phyloP scores from a whole-genome alignment of 2,888 invertebrate genomes.

The Leptinotarsa rubiginosa region DNA sequence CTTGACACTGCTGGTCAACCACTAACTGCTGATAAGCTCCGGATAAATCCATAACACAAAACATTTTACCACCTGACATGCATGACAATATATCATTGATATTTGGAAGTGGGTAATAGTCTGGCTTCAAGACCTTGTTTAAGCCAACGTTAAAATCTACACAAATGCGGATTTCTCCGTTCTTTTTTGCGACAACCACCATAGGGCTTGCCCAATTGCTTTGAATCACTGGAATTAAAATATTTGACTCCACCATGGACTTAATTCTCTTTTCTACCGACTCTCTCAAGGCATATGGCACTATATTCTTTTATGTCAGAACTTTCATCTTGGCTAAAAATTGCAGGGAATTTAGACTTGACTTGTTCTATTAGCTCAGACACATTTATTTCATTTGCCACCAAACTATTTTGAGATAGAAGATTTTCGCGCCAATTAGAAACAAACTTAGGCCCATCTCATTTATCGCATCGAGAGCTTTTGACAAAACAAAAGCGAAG shows the following conservation, averaged over 20 bases:
- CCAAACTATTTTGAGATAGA: too few relatives aligned
- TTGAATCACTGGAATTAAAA: slow-evolving; percentile 38
- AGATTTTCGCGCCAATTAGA: too few relatives aligned
- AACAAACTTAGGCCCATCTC: too few relatives aligned
- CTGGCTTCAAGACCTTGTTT: slow-evolving; percentile 33
- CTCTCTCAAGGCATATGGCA: too few relatives aligned
- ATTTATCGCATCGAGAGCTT: too few relatives aligned
- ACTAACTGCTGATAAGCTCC: slow-evolving; percentile 31
- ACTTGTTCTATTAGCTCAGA: too few relatives aligned
- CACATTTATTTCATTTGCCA: too few relatives aligned
- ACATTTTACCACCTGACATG: slow-evolving; percentile 22
- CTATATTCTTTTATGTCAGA: too few relatives aligned
- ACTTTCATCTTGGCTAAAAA: too few relatives aligned
- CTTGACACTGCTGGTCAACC: not conserved
- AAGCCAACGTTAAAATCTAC: slow-evolving; percentile 52
- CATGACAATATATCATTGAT: slow-evolving; percentile 33
- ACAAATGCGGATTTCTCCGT: slow-evolving; percentile 53
- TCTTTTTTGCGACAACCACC: slow-evolving; percentile 52
- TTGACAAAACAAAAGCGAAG: too few relatives aligned
- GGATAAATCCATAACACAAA: slow-evolving; percentile 31
- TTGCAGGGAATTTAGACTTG: too few relatives aligned
- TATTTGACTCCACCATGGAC: slow-evolving; percentile 41
- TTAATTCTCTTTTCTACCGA: slow-evolving; percentile 23
- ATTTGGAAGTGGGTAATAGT: slow-evolving; percentile 31
- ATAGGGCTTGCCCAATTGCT: slow-evolving; percentile 58